Percentiles rank a stretch among this genome's conserved stretches.
Evolutionary conservation across 37 sponge, comb jelly and placozoan species (phyloP).

Genomic region (Halichondria panicea): DNA sequence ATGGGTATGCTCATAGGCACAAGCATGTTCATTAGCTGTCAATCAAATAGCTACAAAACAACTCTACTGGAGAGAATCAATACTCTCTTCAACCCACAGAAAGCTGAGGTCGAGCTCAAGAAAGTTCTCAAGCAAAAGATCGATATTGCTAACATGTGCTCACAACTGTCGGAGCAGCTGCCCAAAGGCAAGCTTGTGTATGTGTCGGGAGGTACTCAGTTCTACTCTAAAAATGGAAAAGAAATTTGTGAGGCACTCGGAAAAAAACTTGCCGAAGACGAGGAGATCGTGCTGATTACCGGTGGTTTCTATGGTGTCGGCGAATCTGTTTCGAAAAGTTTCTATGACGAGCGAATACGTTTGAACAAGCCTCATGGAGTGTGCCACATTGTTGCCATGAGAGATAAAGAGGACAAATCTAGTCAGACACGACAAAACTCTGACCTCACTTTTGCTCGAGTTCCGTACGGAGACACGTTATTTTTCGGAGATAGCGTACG

Average conservation of each 20-base stretch:
- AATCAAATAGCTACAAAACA: conserved; percentile 15
- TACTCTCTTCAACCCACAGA: conserved; percentile 37
- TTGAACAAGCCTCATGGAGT: conserved; percentile 33
- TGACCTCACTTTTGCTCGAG: conserved; percentile 60
- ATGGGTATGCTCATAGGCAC: conserved; percentile 80
- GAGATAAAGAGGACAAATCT: conserved; percentile 73
- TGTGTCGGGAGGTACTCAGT: conserved; percentile 73
- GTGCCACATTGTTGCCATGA: conserved; percentile 62
- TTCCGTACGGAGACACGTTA: conserved; percentile 79
- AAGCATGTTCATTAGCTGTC: conserved; percentile 48
- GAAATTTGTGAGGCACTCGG: conserved; percentile 71
- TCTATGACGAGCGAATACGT: conserved; percentile 46
- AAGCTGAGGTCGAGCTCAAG: conserved; percentile 25
- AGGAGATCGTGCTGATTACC: conserved; percentile 58
- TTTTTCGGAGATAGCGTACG: conserved; percentile 75
- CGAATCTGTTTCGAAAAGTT: conserved; percentile 65
- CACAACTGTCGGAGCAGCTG: conserved; percentile 23
- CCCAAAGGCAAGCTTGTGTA: conserved; percentile 67
- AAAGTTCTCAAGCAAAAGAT: conserved; percentile 21
- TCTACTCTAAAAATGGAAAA: conserved; percentile 57
- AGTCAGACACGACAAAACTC: conserved; percentile 66
- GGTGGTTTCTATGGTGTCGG: conserved; percentile 91
- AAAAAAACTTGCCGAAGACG: conserved; percentile 49
- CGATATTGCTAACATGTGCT: conserved; percentile 30
- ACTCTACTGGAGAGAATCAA: conserved; percentile 38